Percentiles rank a stretch among this genome's conserved stretches.
phyloP scores from a whole-genome alignment of 2,113 vertebrate species.

The Rhagologus leucostigma region DNA sequence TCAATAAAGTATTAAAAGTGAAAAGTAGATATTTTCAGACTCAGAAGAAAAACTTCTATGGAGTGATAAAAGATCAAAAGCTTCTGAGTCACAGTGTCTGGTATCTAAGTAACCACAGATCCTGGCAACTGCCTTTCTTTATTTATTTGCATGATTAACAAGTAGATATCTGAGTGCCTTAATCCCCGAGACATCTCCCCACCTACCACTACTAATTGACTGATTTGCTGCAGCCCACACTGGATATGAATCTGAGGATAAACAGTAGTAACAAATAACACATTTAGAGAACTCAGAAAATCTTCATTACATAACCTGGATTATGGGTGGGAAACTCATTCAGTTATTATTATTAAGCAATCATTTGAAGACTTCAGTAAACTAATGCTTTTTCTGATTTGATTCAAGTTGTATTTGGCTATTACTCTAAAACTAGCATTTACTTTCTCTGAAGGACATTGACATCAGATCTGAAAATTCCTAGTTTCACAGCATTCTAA shows the following conservation, averaged over 20 bases:
- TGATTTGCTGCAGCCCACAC: neutral
- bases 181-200: neutral
- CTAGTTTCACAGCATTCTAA: neutral
- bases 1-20: neutral
- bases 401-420: neutral
- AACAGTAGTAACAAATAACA: neutral
- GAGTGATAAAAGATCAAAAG: conserved; percentile 25
- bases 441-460: neutral
- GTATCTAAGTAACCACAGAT: conserved; percentile 42
- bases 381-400: neutral
- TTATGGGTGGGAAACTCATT: neutral
- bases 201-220: neutral
- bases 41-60: neutral
- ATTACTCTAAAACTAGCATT: neutral
- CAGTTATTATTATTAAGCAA: neutral
- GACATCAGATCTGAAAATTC: neutral
- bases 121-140: neutral
- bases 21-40: conserved; percentile 5
- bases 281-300: neutral
- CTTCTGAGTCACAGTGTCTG: neutral
- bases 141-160: conserved; percentile 27
- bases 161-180: neutral
- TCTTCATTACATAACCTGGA: neutral
- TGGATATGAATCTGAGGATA: neutral
- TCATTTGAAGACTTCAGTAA: neutral